Base-by-base conservation (phyloP, 1,140 invertebrate species). In the Scaptomyza pallida region DNA sequence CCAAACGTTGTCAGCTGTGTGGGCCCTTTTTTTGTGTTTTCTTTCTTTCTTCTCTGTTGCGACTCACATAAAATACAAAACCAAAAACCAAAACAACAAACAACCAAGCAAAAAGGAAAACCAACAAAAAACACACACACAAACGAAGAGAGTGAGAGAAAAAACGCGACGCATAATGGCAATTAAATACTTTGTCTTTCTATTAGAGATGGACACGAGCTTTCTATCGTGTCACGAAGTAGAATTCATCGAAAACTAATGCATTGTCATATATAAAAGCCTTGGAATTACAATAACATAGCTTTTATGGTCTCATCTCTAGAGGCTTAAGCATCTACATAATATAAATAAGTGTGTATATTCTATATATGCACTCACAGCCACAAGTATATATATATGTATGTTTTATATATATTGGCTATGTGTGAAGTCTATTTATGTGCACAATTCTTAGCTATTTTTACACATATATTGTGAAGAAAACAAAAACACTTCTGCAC, bases 1-100 rank as follows among this genome's bases (percentile, higher is more conserved):
- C 81, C 81, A 63, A 55, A 52, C 43, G 57, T 44, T 86, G 71
- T 74, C 80, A 85, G 80, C 80, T 86, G 81, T 79, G 72, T 63
- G 70, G 57, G 76, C 72, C 60, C 54, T 71, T 57, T 72, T 57
- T 72, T 54, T 63, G 48, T 26, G 17, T 59, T 73, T 62, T 60
- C 47, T 60, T 56, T 60, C 19, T 37, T 37, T 35, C 10, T 26
- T 37, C n/a, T 35, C 10, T 26, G 33, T 12, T n/a, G 10, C 33
- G 9, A 44, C 45, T 50, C 23, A 26, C 23, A 26, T 26, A 44
- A 48, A 40, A 33, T 54, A 10, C 43, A 40, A 33, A 62, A 10
- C 43, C 41, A 41, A 77, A 81, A 59, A 26, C 43, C 72, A 77
- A 81, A 82, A 74, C 78, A 83, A 83, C 72, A 76, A 82, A 82